Conservation (phyloP, 2,113 vertebrate species). For the Bubo scandiacus region DNA sequence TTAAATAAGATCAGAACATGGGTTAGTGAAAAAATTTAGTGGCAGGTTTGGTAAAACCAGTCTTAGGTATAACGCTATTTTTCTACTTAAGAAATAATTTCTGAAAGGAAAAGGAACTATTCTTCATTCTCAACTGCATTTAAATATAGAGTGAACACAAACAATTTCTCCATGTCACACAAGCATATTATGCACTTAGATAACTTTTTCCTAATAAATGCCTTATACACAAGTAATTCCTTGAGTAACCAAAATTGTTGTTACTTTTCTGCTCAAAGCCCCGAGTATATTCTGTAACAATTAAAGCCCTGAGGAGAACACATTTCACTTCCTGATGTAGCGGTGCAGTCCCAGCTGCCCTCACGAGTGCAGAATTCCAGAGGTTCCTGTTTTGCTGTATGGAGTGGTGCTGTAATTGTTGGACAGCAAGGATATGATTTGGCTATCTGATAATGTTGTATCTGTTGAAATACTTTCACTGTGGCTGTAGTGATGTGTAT, state of each 20-base stretch:
- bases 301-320: not conserved
- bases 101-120: not conserved
- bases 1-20: not conserved
- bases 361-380: not conserved
- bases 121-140: not conserved
- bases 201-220: not conserved
- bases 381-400: slow-evolving; percentile 27
- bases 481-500: not conserved
- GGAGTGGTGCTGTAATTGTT: not conserved
- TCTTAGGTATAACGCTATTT: not conserved
- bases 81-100: not conserved
- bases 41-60: not conserved
- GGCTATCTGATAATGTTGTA: slow-evolving; percentile 10
- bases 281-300: not conserved
- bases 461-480: not conserved
- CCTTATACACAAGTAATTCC: not conserved
- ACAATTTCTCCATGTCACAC: not conserved
- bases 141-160: not conserved
- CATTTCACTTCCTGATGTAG: slow-evolving; percentile 19
- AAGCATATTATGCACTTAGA: not conserved
- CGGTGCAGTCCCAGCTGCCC: slow-evolving; percentile 6
- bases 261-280: not conserved
- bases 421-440: slow-evolving; percentile 41
- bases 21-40: not conserved
- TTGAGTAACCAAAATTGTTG: not conserved